Evolutionary conservation across 2,113 vertebrate species (phyloP), one percentile per base, ranked within the genome.

Genomic region (Castor canadensis): DNA sequence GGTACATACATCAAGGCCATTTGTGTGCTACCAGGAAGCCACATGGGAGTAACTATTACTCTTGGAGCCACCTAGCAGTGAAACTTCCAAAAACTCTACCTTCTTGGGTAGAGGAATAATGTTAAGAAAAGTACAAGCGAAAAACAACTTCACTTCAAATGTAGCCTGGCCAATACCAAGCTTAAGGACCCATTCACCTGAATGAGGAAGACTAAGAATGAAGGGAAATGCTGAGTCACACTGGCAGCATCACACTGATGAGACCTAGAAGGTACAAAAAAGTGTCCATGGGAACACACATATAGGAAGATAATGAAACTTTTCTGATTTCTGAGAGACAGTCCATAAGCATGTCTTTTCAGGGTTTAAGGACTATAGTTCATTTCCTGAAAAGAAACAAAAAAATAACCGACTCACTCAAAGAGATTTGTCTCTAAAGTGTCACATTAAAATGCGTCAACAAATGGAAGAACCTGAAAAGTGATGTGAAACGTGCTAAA

Each of bases 321-420:
- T 35, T 54, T 89, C 64, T 47, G 72, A 35, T 32, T 60, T 77
- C 58, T 24, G 45, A 66, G 38, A 73, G 79, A 35, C 13, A 35
- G 26, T 19, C 54, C 22, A 28, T 13, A 35, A 89, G 52, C 71
- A 73, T 35, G 19, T 88, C 92, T 97, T 97, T 96, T 91, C 96
- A 92, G 92, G 67, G 90, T 56, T 45, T 77, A 75, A 89, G 13
- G 80, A 66, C 52, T 49, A 40, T 0, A 7, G 12, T 19, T 75
- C 80, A 89, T 5, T 32, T 85, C 84, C 81, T 92, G 92, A 96
- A 95, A 94, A 96, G 94, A 94, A 88, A 40, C 12, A 38, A 54
- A 49, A 95, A 62, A 64, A 22, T 4, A 66, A 80, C 43, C 82
- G 38, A 73, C 38, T 87, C 60, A 35, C 45, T 69, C 4, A 43